phyloP scores from a whole-genome alignment of 2,113 vertebrate genomes.

The Lipophrys pholis region DNA sequence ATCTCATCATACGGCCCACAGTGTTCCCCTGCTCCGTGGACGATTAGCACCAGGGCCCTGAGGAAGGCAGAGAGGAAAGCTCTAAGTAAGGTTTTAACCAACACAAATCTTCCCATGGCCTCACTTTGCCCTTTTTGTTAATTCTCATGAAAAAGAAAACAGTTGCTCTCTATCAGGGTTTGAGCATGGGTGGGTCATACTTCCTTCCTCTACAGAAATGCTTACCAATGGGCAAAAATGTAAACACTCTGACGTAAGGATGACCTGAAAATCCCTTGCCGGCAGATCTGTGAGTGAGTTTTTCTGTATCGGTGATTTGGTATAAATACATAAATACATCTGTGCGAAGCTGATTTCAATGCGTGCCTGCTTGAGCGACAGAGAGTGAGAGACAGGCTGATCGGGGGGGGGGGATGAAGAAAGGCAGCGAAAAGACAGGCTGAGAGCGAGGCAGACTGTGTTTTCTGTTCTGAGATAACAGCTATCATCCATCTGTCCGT shows the following conservation, averaged over 20 bases:
- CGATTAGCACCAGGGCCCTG: conserved; percentile 92
- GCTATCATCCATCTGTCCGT: conserved; percentile 36
- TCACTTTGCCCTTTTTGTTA: neutral
- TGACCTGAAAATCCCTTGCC: neutral
- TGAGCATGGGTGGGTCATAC: neutral
- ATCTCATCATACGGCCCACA: conserved; percentile 91
- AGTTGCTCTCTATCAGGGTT: neutral
- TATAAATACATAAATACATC: neutral
- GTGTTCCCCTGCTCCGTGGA: conserved; percentile 94
- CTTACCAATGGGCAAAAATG: neutral
- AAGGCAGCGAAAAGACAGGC: conserved; percentile 10
- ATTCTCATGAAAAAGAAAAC: neutral
- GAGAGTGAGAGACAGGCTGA: neutral
- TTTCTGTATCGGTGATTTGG: neutral
- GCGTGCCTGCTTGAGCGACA: neutral
- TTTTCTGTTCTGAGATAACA: conserved; percentile 48
- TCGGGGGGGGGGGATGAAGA: neutral
- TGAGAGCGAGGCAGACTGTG: conserved; percentile 22
- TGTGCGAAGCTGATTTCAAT: neutral
- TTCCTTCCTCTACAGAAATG: conserved; percentile 13
- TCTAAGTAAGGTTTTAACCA: conserved; percentile 3
- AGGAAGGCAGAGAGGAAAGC: neutral
- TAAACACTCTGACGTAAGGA: neutral
- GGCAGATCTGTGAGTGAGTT: neutral
- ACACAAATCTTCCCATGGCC: neutral